Evolutionary conservation across 1,140 invertebrate genomes (phyloP), one percentile per base, ranked within the genome.

Genomic region (Apis laboriosa): DNA sequence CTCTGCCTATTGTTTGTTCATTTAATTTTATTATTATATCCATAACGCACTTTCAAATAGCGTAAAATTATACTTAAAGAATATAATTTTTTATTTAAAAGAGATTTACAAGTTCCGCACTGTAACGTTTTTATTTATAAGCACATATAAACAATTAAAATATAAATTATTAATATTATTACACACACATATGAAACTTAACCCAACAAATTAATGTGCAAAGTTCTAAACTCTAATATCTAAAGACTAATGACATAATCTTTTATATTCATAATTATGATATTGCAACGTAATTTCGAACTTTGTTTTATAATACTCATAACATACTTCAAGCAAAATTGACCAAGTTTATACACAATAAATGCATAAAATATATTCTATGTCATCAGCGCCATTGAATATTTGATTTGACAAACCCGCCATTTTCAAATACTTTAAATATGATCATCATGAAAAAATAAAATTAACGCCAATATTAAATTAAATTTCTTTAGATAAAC

Each of bases 21-120:
- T 96, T 96, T 73, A 96, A 90, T 88, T 95, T 94, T 83, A 96
- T 91, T 87, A 95, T 89, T 70, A 93, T 91, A 83, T 96, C 95
- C 96, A 96, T 96, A 3, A 72, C 90, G 49, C 91, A 28, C 17
- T 63, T 73, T 63, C 19, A 63, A 63, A 17, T 63, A 80, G 51
- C 56, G 9, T 60, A 9, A 70, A 34, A 55, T 55, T 28, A 55
- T 76, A 24, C 13, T 64, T 58, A 1, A 19, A 24, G 7, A 21
- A 28, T 9, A 28, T n/a, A 68, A 70, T 51, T 28, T 60, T 13
- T 3, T 15, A 58, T 53, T n/a, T n/a, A 51, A 66, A 49, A 49
- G 13, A 24, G 17, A 80, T 2, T 24, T 17, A 58, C 5, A 9
- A 8, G 15, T 80, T 9, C 1, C 12, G 13, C 5, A 11, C 34